These are phyloP conservation scores for Drosophila cracens DNA, from an alignment of 2,888 invertebrate genomes.

Conservation along the genomic window DNA sequence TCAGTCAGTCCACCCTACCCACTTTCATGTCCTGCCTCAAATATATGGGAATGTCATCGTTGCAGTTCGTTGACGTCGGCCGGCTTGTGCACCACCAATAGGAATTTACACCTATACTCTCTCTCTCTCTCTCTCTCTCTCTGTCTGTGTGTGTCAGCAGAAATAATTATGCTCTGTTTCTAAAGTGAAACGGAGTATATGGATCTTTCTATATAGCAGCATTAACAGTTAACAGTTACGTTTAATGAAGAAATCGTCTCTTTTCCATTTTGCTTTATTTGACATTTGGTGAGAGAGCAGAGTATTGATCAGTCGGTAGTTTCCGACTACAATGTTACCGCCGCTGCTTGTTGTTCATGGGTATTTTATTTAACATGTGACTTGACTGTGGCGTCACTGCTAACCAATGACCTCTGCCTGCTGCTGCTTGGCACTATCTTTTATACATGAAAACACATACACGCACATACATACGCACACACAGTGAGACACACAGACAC, in stretches of 20 bases:
- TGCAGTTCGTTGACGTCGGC: conserved; percentile 57
- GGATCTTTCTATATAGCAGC: background rate
- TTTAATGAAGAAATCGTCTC: background rate
- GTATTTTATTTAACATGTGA: conserved; percentile 38
- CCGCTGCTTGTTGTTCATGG: conserved; percentile 1
- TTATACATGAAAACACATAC: conserved; percentile 3
- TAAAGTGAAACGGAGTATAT: background rate
- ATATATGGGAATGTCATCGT: conserved; percentile 43
- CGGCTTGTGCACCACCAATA: conserved; percentile 31
- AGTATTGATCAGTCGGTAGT: conserved; percentile 9
- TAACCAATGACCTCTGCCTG: conserved; percentile 51
- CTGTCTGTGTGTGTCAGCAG: background rate
- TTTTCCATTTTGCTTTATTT: background rate
- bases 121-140: background rate
- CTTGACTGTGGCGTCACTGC: conserved; percentile 39
- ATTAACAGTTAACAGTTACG: background rate
- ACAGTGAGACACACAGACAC: conserved; percentile 7
- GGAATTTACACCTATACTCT: conserved; percentile 27
- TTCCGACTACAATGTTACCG: background rate
- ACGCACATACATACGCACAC: background rate
- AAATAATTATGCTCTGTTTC: conserved; percentile 1
- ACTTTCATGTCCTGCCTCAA: conserved; percentile 28
- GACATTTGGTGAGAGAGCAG: background rate
- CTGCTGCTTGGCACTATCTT: conserved; percentile 9
- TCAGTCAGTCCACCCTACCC: background rate